phyloP scores from a whole-genome alignment of 2,797 vertebrate genomes.

The Argentina silus region DNA sequence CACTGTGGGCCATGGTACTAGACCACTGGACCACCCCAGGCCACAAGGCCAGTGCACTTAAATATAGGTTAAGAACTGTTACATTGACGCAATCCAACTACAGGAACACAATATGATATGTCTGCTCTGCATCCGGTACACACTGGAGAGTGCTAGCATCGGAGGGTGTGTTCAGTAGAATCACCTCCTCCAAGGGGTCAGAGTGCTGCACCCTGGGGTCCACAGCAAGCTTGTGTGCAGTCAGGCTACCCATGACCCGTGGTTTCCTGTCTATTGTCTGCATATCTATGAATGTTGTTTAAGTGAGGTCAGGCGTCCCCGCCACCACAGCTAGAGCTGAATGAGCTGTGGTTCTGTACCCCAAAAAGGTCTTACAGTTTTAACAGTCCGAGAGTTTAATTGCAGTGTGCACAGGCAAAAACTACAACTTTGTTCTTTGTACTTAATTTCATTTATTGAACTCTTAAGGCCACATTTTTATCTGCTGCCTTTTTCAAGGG shows the following conservation, averaged over 20 bases:
- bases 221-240: neutral
- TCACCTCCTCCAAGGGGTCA: neutral
- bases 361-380: too few relatives aligned
- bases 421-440: too few relatives aligned
- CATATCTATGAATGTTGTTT: neutral
- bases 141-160: neutral
- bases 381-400: too few relatives aligned
- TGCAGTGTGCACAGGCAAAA: too few relatives aligned
- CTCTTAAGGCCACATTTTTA: too few relatives aligned
- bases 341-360: too few relatives aligned
- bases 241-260: neutral
- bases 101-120: conserved; percentile 3
- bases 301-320: too few relatives aligned
- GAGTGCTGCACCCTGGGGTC: neutral
- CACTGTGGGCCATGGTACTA: too few relatives aligned
- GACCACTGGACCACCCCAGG: too few relatives aligned
- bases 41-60: neutral
- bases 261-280: conserved; percentile 1
- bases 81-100: neutral
- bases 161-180: neutral
- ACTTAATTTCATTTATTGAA: too few relatives aligned
- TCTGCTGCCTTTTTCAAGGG: too few relatives aligned
- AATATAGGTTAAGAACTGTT: neutral
- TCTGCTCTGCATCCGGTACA: neutral
- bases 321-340: too few relatives aligned